Percentiles rank a stretch among this genome's conserved stretches.
These are phyloP conservation scores for Drosophila algonquin DNA, from an alignment of 2,888 invertebrate species.

Conservation along the genomic window DNA sequence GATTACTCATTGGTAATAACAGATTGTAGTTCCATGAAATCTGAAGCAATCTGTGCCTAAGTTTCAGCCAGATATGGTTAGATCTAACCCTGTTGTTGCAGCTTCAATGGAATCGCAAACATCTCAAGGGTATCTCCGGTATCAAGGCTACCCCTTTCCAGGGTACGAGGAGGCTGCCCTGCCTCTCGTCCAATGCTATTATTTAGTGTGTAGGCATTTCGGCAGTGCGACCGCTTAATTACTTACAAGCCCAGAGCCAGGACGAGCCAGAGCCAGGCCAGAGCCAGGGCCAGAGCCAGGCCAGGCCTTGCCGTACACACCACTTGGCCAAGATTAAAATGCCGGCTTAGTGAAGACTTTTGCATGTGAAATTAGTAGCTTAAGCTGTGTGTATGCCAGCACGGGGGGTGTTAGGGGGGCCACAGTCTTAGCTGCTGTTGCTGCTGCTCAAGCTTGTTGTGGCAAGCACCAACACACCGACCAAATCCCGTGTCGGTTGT, in stretches of 20 bases:
- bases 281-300: neutral
- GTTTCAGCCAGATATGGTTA: too few species aligned
- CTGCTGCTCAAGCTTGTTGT: slow-evolving; percentile 65
- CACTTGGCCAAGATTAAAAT: slow-evolving; percentile 76
- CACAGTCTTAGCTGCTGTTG: slow-evolving; percentile 4
- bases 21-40: too few species aligned
- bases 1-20: too few species aligned
- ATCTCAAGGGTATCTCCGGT: too few species aligned
- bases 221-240: slow-evolving; percentile 71
- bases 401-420: neutral
- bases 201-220: slow-evolving; percentile 78
- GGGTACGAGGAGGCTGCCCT: slow-evolving; percentile 12
- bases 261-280: slow-evolving; percentile 27
- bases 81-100: too few species aligned
- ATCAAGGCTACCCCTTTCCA: neutral
- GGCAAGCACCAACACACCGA: slow-evolving; percentile 52
- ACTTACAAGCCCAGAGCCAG: slow-evolving; percentile 67
- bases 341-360: slow-evolving; percentile 80
- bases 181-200: slow-evolving; percentile 52
- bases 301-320: slow-evolving; percentile 23
- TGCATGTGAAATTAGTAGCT: slow-evolving; percentile 80
- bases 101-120: too few species aligned
- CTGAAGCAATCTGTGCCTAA: too few species aligned
- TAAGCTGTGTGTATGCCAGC: slow-evolving; percentile 53
- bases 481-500: slow-evolving; percentile 24